Base-by-base conservation (phyloP, 1,140 invertebrate species). In the Heliconius nattereri region DNA sequence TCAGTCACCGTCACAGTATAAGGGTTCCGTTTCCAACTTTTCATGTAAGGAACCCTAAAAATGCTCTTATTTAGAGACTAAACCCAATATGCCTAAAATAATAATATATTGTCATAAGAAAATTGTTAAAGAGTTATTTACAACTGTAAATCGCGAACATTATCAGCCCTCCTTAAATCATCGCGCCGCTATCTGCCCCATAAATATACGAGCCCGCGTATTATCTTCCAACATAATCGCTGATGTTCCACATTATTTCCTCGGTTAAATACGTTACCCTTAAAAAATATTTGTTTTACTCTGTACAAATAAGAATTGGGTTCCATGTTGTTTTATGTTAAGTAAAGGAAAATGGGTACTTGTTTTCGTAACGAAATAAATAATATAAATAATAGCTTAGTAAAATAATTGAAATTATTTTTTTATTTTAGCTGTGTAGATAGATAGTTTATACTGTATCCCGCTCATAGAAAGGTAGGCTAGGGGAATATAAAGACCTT, bases 131-230 rank as follows among this genome's bases (percentile, higher is more conserved):
- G 73, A 74, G 78, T 81, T 81, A 74, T 80, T 80, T 76, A 76
- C 73, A 75, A 75, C 78, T 77, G 75, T 72, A 71, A 78, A 81
- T 81, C 79, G 76, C 76, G 49, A 81, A 79, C 86, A 84, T 89
- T 89, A 91, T 89, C 88, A 85, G 70, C 73, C 79, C 83, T 87
- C 81, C 85, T 87, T 90, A 89, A 90, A 90, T 91, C 90, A 89
- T 90, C 85, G 85, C 83, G 79, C 74, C 75, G 83, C 85, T 90
- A 89, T 88, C 87, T 74, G 72, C 73, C 71, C 84, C 73, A 86
- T 89, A 88, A 90, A 90, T 90, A 86, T 76, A 91, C 82, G 60
- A 73, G 73, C 54, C 79, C 75, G 75, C 49, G 86, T 85, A 85
- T 89, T 91, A 91, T 91, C 90, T 87, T 57, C 78, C 84, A 85